phyloP scores from a whole-genome alignment of 2,888 invertebrate genomes.

The Cremastinae sp. region DNA sequence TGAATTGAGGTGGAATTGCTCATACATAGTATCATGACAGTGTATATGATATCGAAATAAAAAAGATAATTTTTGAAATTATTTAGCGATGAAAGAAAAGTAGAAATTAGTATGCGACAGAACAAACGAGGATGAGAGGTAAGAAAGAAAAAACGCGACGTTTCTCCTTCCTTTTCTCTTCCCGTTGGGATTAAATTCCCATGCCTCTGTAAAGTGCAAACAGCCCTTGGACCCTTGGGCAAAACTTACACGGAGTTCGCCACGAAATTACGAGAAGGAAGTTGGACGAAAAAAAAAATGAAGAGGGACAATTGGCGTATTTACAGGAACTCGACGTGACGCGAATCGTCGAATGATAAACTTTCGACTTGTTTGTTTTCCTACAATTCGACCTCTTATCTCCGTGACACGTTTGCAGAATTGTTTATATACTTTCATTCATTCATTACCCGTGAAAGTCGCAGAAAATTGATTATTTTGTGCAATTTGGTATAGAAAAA shows the following conservation, averaged over 20 bases:
- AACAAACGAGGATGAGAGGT: neutral
- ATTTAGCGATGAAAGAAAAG: neutral
- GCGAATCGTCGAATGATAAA: constrained; percentile 38
- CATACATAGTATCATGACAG: no score
- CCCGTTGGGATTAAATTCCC: neutral
- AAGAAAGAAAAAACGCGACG: neutral
- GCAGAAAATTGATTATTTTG: neutral
- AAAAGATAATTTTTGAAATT: neutral
- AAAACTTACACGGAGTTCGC: constrained; percentile 10
- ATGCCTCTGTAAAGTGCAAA: neutral
- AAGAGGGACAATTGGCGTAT: constrained; percentile 40
- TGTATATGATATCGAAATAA: no score
- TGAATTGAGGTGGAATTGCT: no score
- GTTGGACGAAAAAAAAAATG: neutral
- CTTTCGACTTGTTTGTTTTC: constrained; percentile 10
- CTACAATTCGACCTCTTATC: neutral
- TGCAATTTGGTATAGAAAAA: neutral
- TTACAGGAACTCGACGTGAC: constrained; percentile 53
- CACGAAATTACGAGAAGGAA: neutral
- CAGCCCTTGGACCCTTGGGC: constrained; percentile 18
- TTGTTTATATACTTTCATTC: neutral
- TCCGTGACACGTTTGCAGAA: constrained; percentile 25
- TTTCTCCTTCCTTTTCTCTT: constrained; percentile 8
- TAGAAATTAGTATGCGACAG: no score
- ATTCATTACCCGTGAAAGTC: no score